phyloP scores from a whole-genome alignment of 2,888 invertebrate species.

The Alentia gelatinosa region DNA sequence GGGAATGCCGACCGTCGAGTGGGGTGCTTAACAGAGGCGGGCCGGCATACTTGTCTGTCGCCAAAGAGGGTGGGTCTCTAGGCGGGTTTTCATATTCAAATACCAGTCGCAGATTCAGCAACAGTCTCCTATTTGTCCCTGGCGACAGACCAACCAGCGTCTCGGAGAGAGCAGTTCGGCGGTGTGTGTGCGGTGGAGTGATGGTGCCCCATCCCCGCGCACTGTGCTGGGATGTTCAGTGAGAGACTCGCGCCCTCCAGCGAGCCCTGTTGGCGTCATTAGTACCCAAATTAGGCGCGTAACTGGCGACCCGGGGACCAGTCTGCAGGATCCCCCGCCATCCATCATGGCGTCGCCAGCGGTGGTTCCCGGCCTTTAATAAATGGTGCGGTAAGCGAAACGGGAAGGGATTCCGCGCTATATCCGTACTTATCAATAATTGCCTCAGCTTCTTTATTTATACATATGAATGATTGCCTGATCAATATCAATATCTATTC shows the following conservation, averaged over 20 bases:
- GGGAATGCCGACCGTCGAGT: too few relatives aligned
- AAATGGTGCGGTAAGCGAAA: too few relatives aligned
- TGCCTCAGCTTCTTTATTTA: too few relatives aligned
- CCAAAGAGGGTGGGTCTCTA: not conserved
- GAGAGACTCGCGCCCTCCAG: too few relatives aligned
- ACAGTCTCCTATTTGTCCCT: not conserved
- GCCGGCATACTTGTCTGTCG: not conserved
- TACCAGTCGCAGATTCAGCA: not conserved
- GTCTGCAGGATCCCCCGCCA: not conserved
- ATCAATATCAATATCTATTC: too few relatives aligned
- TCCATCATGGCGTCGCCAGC: not conserved
- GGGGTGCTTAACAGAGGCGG: too few relatives aligned
- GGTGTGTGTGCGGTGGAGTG: not conserved
- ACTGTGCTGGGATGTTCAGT: too few relatives aligned
- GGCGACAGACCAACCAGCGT: not conserved
- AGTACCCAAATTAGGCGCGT: constrained; percentile 13
- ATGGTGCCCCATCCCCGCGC: too few relatives aligned
- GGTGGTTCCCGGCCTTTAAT: not conserved
- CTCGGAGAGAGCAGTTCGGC: not conserved
- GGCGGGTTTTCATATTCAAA: not conserved
- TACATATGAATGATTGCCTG: too few relatives aligned
- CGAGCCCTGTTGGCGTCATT: constrained; percentile 5
- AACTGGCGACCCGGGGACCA: not conserved
- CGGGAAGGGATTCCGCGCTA: too few relatives aligned
- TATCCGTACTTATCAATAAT: too few relatives aligned